These are phyloP conservation scores for Augochlora pura DNA, from an alignment of 1,140 invertebrate species.

Conservation along the genomic window DNA sequence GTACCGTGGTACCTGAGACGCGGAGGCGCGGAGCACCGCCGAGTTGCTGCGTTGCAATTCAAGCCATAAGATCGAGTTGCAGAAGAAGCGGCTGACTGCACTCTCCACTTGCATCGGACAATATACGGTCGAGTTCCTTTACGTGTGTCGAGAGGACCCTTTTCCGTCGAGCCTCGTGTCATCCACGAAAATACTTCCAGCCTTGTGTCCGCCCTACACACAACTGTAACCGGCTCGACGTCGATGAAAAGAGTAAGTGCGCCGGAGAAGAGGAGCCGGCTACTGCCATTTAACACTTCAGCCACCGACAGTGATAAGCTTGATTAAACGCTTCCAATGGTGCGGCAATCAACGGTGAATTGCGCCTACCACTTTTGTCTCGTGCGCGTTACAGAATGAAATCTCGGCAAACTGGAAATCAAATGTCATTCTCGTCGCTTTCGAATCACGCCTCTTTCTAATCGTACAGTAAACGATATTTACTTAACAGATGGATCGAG, in stretches of 20 bases:
- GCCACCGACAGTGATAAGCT: background rate
- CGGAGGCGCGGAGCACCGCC: slow-evolving; percentile 17
- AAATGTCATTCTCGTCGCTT: too few relatives aligned
- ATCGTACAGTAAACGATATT: too few relatives aligned
- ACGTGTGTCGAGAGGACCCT: slow-evolving; percentile 16
- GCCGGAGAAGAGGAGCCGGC: background rate
- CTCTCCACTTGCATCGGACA: slow-evolving; percentile 15
- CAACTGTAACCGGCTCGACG: background rate
- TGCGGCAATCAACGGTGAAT: background rate
- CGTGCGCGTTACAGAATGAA: too few relatives aligned
- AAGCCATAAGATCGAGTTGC: slow-evolving; percentile 49
- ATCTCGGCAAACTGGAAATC: too few relatives aligned
- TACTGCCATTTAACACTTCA: background rate
- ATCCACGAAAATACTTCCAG: slow-evolving; percentile 35
- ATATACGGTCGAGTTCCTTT: slow-evolving; percentile 33
- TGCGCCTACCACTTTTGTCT: too few relatives aligned
- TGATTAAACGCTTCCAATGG: background rate
- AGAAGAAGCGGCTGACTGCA: slow-evolving; percentile 42
- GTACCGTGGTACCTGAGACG: background rate
- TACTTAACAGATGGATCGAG: too few relatives aligned
- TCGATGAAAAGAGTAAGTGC: background rate
- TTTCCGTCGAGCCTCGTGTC: slow-evolving; percentile 12
- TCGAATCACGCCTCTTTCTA: too few relatives aligned
- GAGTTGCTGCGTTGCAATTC: slow-evolving; percentile 48
- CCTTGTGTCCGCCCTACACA: background rate